Conservation (phyloP, 2,888 invertebrate genomes). For the Volucella inanis region DNA sequence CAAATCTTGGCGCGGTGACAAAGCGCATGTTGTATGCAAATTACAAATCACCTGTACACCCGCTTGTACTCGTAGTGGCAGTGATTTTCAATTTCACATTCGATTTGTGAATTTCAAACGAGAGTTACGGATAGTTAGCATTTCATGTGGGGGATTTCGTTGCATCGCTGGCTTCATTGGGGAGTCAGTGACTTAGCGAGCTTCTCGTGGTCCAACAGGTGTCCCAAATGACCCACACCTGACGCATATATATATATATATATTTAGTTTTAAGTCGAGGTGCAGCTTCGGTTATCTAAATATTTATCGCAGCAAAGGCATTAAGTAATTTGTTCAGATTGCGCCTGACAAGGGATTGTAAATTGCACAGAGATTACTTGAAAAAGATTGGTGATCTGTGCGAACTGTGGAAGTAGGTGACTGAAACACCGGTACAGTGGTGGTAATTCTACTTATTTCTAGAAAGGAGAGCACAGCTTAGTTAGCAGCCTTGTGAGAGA, state of each 20-base stretch:
- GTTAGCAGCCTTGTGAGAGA: too few relatives aligned
- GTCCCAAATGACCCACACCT: constrained; percentile 52
- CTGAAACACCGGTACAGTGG: not conserved
- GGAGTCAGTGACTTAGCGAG: too few relatives aligned
- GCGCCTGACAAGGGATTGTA: constrained; percentile 60
- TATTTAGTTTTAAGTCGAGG: constrained; percentile 13
- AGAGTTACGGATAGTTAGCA: constrained; percentile 43
- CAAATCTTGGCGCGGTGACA: constrained; percentile 52
- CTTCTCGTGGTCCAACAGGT: constrained; percentile 45
- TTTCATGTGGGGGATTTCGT: constrained; percentile 36
- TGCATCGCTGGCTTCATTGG: constrained; percentile 15
- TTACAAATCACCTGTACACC: constrained; percentile 68
- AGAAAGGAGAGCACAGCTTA: too few relatives aligned
- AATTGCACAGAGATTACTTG: constrained; percentile 49
- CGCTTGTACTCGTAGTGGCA: constrained; percentile 32
- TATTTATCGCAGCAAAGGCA: constrained; percentile 58
- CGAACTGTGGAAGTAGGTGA: not conserved
- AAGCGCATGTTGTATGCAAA: constrained; percentile 69
- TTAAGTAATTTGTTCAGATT: constrained; percentile 65
- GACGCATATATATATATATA: constrained; percentile 8
- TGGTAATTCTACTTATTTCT: too few relatives aligned
- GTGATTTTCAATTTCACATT: constrained; percentile 45
- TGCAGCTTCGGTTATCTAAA: constrained; percentile 57
- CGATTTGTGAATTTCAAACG: constrained; percentile 70
- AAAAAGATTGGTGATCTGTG: constrained; percentile 44